A percentile compares a stretch with the other conserved stretches of the same genome.
These are phyloP conservation scores for Sorex maritimensis DNA, from an alignment of 2,797 vertebrate species.

Conservation along the genomic window DNA sequence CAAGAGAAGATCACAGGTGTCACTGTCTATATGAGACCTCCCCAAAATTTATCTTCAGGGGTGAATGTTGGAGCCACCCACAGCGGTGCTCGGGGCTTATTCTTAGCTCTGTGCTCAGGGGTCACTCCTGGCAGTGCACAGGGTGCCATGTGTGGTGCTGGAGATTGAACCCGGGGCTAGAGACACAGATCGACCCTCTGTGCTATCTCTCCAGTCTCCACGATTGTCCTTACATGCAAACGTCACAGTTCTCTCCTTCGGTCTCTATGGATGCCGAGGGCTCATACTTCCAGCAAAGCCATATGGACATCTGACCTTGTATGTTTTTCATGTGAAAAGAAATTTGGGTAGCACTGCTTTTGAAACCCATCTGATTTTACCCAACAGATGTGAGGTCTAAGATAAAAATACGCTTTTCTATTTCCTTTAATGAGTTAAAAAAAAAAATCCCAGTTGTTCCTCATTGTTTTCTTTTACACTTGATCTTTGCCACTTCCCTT, in stretches of 20 bases:
- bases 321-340: slow-evolving; percentile 50
- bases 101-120: too few species aligned
- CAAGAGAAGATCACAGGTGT: not conserved
- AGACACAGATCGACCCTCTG: not conserved
- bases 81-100: too few species aligned
- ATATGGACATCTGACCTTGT: not conserved
- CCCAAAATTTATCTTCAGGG: too few species aligned
- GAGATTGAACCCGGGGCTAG: too few species aligned
- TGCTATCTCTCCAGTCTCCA: not conserved
- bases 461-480: slow-evolving; percentile 71
- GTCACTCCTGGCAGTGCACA: too few species aligned
- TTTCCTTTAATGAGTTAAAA: slow-evolving; percentile 67
- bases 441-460: slow-evolving; percentile 55
- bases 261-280: slow-evolving; percentile 14
- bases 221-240: not conserved
- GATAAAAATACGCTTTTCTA: not conserved
- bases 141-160: too few species aligned
- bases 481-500: slow-evolving; percentile 64
- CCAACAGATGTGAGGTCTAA: slow-evolving; percentile 42
- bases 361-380: slow-evolving; percentile 52
- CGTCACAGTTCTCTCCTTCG: not conserved
- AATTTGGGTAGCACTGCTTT: slow-evolving; percentile 55
- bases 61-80: too few species aligned
- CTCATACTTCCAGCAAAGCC: slow-evolving; percentile 44
- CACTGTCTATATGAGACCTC: not conserved